Conservation (phyloP, 2,113 vertebrate species). For the Addax nasomaculatus region DNA sequence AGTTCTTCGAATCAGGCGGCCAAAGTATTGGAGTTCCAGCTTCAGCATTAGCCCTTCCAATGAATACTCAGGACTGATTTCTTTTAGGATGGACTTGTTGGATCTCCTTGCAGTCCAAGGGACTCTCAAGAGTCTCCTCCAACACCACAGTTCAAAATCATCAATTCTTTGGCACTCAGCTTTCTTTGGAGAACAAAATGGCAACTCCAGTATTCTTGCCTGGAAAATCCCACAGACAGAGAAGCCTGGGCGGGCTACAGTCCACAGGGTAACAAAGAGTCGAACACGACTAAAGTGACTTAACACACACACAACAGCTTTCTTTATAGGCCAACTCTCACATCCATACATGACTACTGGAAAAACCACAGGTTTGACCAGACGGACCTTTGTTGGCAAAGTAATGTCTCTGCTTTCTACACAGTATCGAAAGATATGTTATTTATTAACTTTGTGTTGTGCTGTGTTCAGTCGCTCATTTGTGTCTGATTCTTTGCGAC, state of each 20-base stretch:
- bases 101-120: background rate
- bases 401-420: background rate
- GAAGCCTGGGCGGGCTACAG: background rate
- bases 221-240: background rate
- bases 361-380: background rate
- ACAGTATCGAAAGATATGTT: background rate
- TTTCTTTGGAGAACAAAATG: background rate
- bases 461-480: background rate
- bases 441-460: background rate
- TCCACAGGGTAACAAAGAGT: background rate
- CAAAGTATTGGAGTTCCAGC: background rate
- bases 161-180: background rate
- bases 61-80: background rate
- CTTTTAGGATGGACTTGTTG: background rate
- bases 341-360: background rate
- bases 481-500: background rate
- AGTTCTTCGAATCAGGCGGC: background rate
- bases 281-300: background rate
- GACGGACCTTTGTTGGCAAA: background rate
- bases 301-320: background rate
- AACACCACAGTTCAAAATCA: background rate
- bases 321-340: background rate
- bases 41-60: background rate
- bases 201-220: background rate
- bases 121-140: background rate